Base-by-base conservation (phyloP, 2,888 invertebrate genomes). In the Craniophora ligustri region DNA sequence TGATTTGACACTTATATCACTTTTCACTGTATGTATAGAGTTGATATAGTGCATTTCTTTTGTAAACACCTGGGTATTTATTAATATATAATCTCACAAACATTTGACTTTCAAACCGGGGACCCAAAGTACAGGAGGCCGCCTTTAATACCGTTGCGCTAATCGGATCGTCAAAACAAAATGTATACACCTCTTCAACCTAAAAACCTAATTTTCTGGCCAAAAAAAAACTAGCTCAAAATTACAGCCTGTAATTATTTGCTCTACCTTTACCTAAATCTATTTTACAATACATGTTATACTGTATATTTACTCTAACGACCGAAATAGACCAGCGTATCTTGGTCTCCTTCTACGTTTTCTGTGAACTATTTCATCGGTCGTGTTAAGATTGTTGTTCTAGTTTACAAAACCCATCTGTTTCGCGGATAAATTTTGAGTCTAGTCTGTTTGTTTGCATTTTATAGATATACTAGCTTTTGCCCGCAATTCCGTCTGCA, bases 171-270 rank as follows among this genome's bases (percentile, higher is more conserved):
- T n/a, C n/a, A n/a, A n/a, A n/a, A n/a, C n/a, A n/a, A n/a, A n/a
- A 56, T 59, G 67, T 59, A 78, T 49, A 75, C 68, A 72, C 63
- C 44, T 62, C 81, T 81, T 82, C 80, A 83, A 79, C 87, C 87
- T 67, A 80, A 72, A 85, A 84, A 88, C 88, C 88, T 57, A 78
- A 80, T 86, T n/a, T 87, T 62, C 68, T 23, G 11, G 14, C 28
- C 23, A 60, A 55, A 63, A 60, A 36, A 58, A 56, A 60, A 56
- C 53, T 47, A 5, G 35, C 16, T 47, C 40, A 53, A 57, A 57
- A 57, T n/a, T n/a, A n/a, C n/a, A n/a, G n/a, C n/a, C n/a, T n/a
- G n/a, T n/a, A n/a, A n/a, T n/a, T n/a, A n/a, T n/a, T n/a, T n/a
- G n/a, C n/a, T 0, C 3, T 15, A 10, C 14, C 3, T 55, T 14